Conservation (phyloP, 2,888 invertebrate genomes). For the Cabera pusaria region DNA sequence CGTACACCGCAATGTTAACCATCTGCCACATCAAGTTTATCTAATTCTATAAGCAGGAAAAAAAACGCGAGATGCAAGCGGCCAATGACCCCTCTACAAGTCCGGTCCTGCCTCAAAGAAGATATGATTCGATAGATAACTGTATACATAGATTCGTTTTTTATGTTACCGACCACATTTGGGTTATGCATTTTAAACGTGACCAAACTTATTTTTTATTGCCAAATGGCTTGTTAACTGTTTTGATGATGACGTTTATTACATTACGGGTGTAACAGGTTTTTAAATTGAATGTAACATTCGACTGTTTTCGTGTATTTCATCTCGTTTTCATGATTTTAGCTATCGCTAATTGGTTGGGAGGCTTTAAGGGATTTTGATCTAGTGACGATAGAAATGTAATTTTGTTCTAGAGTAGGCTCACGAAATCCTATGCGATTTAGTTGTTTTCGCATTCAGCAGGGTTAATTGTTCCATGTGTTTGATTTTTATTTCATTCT, state of each 20-base stretch:
- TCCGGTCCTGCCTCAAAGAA: slow-evolving; percentile 64
- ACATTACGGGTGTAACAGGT: background rate
- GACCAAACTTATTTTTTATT: slow-evolving; percentile 39
- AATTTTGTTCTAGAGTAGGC: no score
- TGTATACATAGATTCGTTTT: slow-evolving; percentile 66
- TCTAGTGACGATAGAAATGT: no score
- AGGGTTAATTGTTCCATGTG: no score
- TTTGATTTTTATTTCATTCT: no score
- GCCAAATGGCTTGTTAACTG: slow-evolving; percentile 22
- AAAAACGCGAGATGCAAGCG: slow-evolving; percentile 57
- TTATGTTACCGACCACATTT: slow-evolving; percentile 57
- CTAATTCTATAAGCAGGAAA: slow-evolving; percentile 38
- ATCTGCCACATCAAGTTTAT: slow-evolving; percentile 33
- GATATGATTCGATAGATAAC: slow-evolving; percentile 79
- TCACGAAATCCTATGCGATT: no score
- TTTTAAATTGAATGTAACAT: background rate
- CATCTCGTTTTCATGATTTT: no score
- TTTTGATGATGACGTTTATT: slow-evolving; percentile 14
- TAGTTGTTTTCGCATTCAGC: no score
- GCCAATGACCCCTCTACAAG: slow-evolving; percentile 53
- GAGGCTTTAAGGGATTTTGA: no score
- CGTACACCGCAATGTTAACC: slow-evolving; percentile 21
- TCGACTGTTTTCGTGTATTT: no score
- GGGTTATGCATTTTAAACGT: slow-evolving; percentile 68
- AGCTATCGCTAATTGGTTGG: no score